Conservation (phyloP, 2,888 invertebrate species). For the Acronicta psi region DNA sequence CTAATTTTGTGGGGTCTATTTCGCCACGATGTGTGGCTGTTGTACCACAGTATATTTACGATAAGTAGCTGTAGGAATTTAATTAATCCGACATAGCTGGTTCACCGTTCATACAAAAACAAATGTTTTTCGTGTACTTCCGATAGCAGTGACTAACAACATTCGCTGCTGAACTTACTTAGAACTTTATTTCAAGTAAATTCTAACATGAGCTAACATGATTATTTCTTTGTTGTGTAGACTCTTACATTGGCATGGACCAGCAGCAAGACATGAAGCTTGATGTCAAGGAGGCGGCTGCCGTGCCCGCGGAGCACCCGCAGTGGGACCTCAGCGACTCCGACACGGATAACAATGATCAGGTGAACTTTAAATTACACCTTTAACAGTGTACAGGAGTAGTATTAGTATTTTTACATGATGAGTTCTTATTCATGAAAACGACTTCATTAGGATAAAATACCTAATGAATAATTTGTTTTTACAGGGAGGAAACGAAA, state of each 20-base stretch:
- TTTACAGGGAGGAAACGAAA: constrained; percentile 88
- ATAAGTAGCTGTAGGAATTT: too few relatives aligned
- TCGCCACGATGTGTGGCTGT: too few relatives aligned
- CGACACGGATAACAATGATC: constrained; percentile 92
- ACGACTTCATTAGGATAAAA: background rate
- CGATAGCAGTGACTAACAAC: too few relatives aligned
- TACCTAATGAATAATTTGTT: constrained; percentile 35
- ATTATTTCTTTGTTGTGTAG: constrained; percentile 73
- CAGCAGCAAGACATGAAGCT: constrained; percentile 98
- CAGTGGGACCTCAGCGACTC: constrained; percentile 99
- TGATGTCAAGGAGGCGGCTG: constrained; percentile 98
- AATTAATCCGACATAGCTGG: too few relatives aligned
- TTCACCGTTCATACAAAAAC: too few relatives aligned
- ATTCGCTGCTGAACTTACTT: too few relatives aligned
- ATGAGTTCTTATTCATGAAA: too few relatives aligned
- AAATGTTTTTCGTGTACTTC: too few relatives aligned
- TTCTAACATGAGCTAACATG: background rate
- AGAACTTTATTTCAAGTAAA: too few relatives aligned
- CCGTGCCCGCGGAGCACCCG: constrained; percentile 97
- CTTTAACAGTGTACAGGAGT: background rate
- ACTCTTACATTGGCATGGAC: constrained; percentile 99
- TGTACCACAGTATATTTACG: too few relatives aligned
- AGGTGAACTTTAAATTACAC: constrained; percentile 67
- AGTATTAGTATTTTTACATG: too few relatives aligned
- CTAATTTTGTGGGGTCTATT: too few relatives aligned